phyloP scores from a whole-genome alignment of 2,113 vertebrate genomes.

The Phasianus colchicus region DNA sequence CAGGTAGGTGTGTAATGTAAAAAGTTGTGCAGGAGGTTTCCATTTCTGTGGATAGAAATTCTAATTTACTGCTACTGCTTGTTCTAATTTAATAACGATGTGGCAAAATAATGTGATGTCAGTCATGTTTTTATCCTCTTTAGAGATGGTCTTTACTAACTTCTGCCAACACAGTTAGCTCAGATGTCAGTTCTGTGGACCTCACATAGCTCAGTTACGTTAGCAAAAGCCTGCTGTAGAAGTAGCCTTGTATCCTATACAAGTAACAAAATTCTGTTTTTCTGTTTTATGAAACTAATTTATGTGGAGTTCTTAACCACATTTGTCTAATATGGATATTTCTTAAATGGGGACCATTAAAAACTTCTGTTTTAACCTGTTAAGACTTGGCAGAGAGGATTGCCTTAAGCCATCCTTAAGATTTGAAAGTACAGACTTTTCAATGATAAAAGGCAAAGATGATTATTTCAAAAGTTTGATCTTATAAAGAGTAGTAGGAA shows the following conservation, averaged over 20 bases:
- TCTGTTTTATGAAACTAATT: not conserved
- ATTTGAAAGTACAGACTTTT: not conserved
- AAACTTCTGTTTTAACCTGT: not conserved
- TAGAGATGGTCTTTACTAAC: not conserved
- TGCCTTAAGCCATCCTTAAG: too few species aligned
- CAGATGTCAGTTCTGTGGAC: not conserved
- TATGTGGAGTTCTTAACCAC: not conserved
- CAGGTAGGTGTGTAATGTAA: not conserved
- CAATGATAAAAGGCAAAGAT: not conserved
- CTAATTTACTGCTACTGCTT: not conserved
- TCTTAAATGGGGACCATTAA: not conserved
- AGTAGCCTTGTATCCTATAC: too few species aligned
- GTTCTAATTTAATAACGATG: not conserved
- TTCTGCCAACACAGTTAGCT: too few species aligned
- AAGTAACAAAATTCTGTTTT: not conserved
- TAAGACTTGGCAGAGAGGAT: not conserved
- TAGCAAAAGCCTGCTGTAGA: not conserved
- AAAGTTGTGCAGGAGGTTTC: not conserved
- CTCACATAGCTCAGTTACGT: not conserved
- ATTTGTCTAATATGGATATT: not conserved
- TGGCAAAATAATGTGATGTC: not conserved
- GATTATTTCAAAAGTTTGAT: not conserved
- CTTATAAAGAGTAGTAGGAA: not conserved
- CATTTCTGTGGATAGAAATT: not conserved
- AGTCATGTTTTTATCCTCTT: not conserved